Percentiles rank a stretch among this genome's conserved stretches.
phyloP scores from a whole-genome alignment of 1,140 invertebrate species.

The Papilio polytes region DNA sequence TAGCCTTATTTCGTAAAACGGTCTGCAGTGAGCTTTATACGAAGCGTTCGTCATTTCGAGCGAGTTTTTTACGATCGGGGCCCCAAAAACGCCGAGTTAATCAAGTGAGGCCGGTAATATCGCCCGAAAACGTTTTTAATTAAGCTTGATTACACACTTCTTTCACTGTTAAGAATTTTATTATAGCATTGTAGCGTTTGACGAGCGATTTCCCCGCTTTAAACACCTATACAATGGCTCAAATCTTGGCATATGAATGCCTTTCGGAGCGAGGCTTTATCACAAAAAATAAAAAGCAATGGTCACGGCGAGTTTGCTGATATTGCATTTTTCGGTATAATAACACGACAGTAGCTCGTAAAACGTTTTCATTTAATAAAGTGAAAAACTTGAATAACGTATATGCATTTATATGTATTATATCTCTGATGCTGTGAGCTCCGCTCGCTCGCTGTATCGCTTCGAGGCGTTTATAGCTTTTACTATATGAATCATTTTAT shows the following conservation, averaged over 20 bases:
- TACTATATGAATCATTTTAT: conserved; percentile 6
- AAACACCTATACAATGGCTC: conserved; percentile 41
- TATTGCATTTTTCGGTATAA: conserved; percentile 37
- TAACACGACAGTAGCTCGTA: conserved; percentile 33
- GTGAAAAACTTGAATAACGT: conserved; percentile 10
- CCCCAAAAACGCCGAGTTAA: conserved; percentile 53
- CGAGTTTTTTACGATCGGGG: conserved; percentile 50
- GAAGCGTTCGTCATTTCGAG: conserved; percentile 50
- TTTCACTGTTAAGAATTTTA: conserved; percentile 60
- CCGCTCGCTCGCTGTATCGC: conserved; percentile 15
- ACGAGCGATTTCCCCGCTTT: conserved; percentile 37
- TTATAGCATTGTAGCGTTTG: conserved; percentile 49
- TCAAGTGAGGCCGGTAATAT: conserved; percentile 46
- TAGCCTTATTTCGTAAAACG: conserved; percentile 28
- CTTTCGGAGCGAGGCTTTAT: conserved; percentile 31
- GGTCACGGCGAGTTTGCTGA: conserved; percentile 9
- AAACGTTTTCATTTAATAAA: conserved; percentile 34
- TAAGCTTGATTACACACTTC: conserved; percentile 55
- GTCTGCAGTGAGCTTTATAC: conserved; percentile 41
- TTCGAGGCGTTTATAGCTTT: conserved; percentile 10
- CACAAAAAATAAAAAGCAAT: conserved; percentile 34
- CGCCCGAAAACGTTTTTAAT: conserved; percentile 53
- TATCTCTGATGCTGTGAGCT: not conserved
- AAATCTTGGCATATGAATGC: conserved; percentile 43
- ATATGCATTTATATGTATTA: conserved; percentile 11